Evolutionary conservation across 2,888 invertebrate species (phyloP).

Genomic region (Erpobdella octoculata): DNA sequence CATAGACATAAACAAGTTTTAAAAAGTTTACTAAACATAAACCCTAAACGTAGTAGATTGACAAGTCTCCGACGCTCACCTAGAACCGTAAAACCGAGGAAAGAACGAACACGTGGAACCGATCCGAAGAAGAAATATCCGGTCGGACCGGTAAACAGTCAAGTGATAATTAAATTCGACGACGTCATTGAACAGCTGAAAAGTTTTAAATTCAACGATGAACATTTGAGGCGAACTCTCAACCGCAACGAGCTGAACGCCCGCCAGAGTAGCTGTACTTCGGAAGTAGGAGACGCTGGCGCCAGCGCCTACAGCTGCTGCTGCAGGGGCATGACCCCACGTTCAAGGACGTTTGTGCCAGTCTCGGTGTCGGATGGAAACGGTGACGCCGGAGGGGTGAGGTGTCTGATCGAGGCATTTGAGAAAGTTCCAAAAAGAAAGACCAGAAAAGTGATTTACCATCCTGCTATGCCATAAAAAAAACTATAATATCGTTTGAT

Average conservation of each 20-base stretch:
- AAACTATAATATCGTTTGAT: too few species aligned
- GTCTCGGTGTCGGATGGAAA: neutral
- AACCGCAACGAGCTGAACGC: neutral
- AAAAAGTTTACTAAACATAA: too few species aligned
- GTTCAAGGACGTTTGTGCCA: neutral
- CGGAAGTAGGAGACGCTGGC: neutral
- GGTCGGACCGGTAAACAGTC: neutral
- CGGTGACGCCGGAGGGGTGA: neutral
- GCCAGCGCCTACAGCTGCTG: neutral
- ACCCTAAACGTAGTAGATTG: neutral
- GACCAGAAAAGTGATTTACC: neutral
- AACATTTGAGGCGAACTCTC: neutral
- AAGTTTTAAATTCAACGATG: neutral
- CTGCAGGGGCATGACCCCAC: neutral
- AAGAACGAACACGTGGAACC: neutral
- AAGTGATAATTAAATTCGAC: neutral
- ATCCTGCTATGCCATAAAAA: too few species aligned
- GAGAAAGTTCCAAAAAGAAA: neutral
- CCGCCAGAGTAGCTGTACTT: neutral
- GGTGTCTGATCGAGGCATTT: slow-evolving; percentile 4
- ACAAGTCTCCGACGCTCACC: too few species aligned
- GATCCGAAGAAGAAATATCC: neutral
- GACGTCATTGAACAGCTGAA: slow-evolving; percentile 7
- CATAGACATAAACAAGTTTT: too few species aligned
- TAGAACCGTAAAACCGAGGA: neutral